These are phyloP conservation scores for Drosophila cognata DNA, from an alignment of 2,888 invertebrate species.

Conservation along the genomic window DNA sequence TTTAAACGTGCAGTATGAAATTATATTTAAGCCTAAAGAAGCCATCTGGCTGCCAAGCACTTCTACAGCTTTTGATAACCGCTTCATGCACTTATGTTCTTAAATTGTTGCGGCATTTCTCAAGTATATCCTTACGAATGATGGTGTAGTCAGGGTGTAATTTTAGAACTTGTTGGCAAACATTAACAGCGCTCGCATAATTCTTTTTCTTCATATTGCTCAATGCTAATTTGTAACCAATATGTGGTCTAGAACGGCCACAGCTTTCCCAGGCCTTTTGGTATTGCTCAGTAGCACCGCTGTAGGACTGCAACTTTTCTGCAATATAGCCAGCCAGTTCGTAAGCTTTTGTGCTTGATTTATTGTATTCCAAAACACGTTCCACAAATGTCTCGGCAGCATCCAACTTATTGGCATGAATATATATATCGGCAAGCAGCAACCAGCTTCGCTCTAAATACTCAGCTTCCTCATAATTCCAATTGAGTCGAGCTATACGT, in stretches of 20 bases:
- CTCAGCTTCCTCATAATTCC: constrained; percentile 98
- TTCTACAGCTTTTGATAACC: background rate
- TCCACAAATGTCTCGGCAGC: constrained; percentile 93
- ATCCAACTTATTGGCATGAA: constrained; percentile 93
- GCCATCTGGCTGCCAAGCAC: background rate
- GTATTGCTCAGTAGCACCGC: constrained; percentile 93
- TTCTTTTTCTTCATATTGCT: constrained; percentile 95
- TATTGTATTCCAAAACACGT: constrained; percentile 92
- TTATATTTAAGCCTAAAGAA: background rate
- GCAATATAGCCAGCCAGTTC: constrained; percentile 93
- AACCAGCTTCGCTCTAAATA: constrained; percentile 98
- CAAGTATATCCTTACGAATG: constrained; percentile 96
- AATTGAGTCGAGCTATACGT: constrained; percentile 92
- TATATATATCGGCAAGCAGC: constrained; percentile 95
- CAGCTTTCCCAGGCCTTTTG: constrained; percentile 93
- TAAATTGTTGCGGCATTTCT: constrained; percentile 93
- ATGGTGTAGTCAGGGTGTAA: constrained; percentile 95
- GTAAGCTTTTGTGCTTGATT: constrained; percentile 95
- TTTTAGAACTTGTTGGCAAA: constrained; percentile 93
- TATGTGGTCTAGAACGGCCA: constrained; percentile 91
- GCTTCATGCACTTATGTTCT: constrained; percentile 86
- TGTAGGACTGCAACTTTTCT: constrained; percentile 96
- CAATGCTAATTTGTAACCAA: constrained; percentile 97
- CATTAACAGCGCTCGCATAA: constrained; percentile 96
- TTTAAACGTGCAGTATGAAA: background rate